Conservation (phyloP, 1,140 invertebrate species). For the Branchinecta lynchi region DNA sequence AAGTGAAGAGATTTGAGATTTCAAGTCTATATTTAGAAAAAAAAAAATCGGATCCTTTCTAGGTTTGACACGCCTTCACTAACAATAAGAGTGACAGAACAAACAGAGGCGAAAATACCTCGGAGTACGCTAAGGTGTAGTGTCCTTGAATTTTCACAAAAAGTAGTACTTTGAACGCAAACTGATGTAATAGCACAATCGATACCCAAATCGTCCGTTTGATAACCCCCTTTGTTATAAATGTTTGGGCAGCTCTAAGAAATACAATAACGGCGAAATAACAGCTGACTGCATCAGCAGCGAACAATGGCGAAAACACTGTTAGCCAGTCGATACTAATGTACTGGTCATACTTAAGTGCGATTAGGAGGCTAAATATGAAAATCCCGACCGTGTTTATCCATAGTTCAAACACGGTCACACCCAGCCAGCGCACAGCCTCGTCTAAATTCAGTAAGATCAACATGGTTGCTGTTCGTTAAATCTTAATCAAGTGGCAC, state of each 20-base stretch:
- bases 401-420: slow-evolving; percentile 86
- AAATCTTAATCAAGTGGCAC: too few species aligned
- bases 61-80: slow-evolving; percentile 73
- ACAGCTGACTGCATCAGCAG: slow-evolving; percentile 73
- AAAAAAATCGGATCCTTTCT: too few species aligned
- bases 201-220: slow-evolving; percentile 70
- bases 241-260: slow-evolving; percentile 73
- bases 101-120: slow-evolving; percentile 81
- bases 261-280: slow-evolving; percentile 90
- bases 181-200: slow-evolving; percentile 61
- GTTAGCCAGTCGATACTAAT: slow-evolving; percentile 42
- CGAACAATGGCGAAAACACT: slow-evolving; percentile 75
- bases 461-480: slow-evolving; percentile 23
- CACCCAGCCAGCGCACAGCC: slow-evolving; percentile 75
- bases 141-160: slow-evolving; percentile 71
- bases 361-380: slow-evolving; percentile 64
- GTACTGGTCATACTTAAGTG: slow-evolving; percentile 39
- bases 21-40: too few species aligned
- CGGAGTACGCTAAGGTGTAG: slow-evolving; percentile 65
- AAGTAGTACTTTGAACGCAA: slow-evolving; percentile 80
- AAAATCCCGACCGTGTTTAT: slow-evolving; percentile 65
- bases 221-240: slow-evolving; percentile 50
- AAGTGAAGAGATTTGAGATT: too few species aligned
- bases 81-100: slow-evolving; percentile 75
- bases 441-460: slow-evolving; percentile 83